A percentile compares a stretch with the other conserved stretches of the same genome.
phyloP scores from a whole-genome alignment of 2,888 invertebrate species.

The Abscondita cerata region DNA sequence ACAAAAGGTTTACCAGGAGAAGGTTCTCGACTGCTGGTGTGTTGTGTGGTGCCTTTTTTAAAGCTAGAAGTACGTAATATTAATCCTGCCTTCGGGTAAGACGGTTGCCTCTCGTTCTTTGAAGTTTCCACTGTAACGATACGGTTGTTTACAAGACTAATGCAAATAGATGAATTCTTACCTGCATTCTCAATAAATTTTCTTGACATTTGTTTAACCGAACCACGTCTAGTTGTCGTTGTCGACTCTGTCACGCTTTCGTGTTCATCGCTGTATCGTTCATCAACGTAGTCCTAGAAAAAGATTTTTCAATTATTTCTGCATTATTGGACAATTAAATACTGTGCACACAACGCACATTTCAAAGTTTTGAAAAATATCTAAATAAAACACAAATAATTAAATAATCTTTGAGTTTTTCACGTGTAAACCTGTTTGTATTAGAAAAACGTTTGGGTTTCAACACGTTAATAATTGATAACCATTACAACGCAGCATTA shows the following conservation, averaged over 20 bases:
- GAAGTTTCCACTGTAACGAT: conserved; percentile 60
- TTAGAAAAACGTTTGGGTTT: too few species aligned
- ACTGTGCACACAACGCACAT: too few species aligned
- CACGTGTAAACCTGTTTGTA: too few species aligned
- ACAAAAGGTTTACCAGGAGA: conserved; percentile 45
- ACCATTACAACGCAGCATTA: too few species aligned
- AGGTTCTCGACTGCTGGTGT: conserved; percentile 44
- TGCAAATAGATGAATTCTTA: too few species aligned
- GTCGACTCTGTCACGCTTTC: conserved; percentile 44
- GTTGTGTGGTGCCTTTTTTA: conserved; percentile 57
- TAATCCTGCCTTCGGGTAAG: conserved; percentile 77
- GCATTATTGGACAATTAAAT: too few species aligned
- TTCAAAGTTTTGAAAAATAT: too few species aligned
- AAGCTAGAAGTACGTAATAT: conserved; percentile 72
- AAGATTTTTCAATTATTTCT: too few species aligned
- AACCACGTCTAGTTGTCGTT: conserved; percentile 69
- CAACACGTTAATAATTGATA: too few species aligned
- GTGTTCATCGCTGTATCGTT: conserved; percentile 11
- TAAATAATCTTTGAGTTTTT: too few species aligned
- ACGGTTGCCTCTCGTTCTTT: conserved; percentile 62
- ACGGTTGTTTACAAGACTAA: too few species aligned
- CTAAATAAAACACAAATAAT: too few species aligned
- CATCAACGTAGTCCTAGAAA: conserved; percentile 11
- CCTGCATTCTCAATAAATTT: conserved; percentile 77
- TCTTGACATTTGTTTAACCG: conserved; percentile 79